Evolutionary conservation across 2,113 vertebrate genomes (phyloP), one percentile per base, ranked within the genome.

Genomic region (Amphilophus citrinellus): DNA sequence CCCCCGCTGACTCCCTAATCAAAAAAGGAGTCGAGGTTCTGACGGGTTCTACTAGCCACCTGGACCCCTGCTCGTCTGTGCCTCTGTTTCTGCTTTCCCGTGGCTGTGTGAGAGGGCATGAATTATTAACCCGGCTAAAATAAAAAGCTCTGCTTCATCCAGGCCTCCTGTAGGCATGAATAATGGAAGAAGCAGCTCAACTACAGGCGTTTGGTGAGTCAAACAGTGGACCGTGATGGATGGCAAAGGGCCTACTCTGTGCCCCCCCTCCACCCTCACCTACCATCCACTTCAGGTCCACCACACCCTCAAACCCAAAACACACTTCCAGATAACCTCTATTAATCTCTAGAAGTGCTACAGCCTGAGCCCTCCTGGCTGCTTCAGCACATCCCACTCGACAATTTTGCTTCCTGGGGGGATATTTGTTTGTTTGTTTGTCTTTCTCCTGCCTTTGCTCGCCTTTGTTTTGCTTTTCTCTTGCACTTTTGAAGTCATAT

Each of bases 51-150:
- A 88, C 91, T 60, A 84, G 85, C 92, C 90, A 93, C 91, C 92
- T 92, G 91, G 82, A 94, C 90, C 92, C 92, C 92, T 85, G 82
- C 91, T 90, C 82, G 81, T 89, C 91, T 91, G 83, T 63, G 89
- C 87, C 87, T 93, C 83, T 93, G 89, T 91, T 92, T 90, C 93
- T 92, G 87, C 93, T 91, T 92, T 88, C 89, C 88, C 5, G 50
- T 83, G 89, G 92, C 89, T 83, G 80, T 84, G 89, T 88, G 93
- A 90, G 92, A 85, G 86, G 86, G 62, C 89, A 95, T 96, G 94
- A 95, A 96, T 96, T 96, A 96, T 96, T 96, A 95, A 96, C 93
- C 90, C 44, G 79, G 87, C 93, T 94, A 95, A 96, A 96, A 95
- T 95, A 96, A 96, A 96, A 96, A 95, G 92, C 91, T 92, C 88